Evolutionary conservation across 2,888 invertebrate genomes (phyloP), one percentile per base, ranked within the genome.

Genomic region (Drosophila cognata): DNA sequence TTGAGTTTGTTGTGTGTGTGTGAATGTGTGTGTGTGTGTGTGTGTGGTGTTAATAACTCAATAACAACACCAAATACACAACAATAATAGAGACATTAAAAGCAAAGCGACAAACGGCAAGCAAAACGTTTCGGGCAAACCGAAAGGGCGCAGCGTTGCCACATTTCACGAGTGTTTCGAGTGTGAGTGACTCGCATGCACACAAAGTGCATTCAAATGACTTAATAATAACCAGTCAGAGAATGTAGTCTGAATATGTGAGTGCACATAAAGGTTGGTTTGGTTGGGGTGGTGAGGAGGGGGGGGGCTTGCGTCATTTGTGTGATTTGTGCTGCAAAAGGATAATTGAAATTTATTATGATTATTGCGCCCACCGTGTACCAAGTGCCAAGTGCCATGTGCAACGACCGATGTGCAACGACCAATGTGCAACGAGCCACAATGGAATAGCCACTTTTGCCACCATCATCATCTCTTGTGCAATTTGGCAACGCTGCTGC

Each of bases 261-360:
- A 55, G 28, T 41, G 57, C 77, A 74, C 79, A 84, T 89, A 16
- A 46, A 13, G 46, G 46, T 46, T 25, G 46, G 13, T 2, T 21
- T 7, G 25, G 0, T 21, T 16, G 1, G 33, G 7, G 13, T 13
- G 13, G 4, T 11, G 18, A 8, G 13, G 16, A 16, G 21, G 21
- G 0, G n/a, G 21, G 21, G 1, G 46, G 21, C 4, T 25, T 16
- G 25, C 46, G 46, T 46, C 46, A 46, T 59, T 56, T 72, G 56
- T 73, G 69, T 81, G 80, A 81, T 78, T 81, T 75, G 77, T 81
- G 75, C 74, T 75, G 86, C 87, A 84, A 88, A 82, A 82, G 82
- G 84, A 83, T 92, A 92, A 92, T 92, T 92, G 92, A 92, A 91
- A 92, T 92, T 92, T 92, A 92, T 92, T 92, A 90, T 91, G 91